Base-by-base conservation (phyloP, 2,113 vertebrate genomes). In the Mohoua ochrocephala region DNA sequence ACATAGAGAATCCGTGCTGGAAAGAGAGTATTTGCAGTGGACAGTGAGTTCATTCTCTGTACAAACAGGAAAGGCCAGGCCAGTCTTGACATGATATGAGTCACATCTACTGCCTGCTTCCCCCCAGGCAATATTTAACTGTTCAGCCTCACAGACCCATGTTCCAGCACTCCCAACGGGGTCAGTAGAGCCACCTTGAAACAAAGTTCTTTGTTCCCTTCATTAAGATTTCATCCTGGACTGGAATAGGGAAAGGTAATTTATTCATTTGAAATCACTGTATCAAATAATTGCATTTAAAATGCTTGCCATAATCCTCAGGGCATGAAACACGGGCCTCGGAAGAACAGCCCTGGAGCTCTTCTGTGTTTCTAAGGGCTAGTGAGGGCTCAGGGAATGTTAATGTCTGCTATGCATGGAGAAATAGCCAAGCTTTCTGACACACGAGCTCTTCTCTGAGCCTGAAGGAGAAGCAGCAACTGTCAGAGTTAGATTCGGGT, bases 231-330 rank as follows among this genome's bases (percentile, higher is more conserved):
- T 83, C 39, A 16, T 12, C 24, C 33, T 11, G 10, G 27, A 42
- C 45, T 54, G 4, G 2, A 70, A 69, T 6, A 63, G 15, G n/a
- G 26, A 89, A 96, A 80, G 50, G 57, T 54, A 93, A 90, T 87
- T 85, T 77, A 85, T 93, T 95, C 5, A 54, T 88, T 80, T 95
- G 47, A 94, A 93, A 74, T 37, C 3, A 0, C 28, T 37, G 21
- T 61, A 80, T 94, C 78, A 96, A 95, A 90, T 85, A 80, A 94
- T 86, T 89, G 42, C 39, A 15, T 94, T 91, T 91, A 53, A 84
- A 91, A 92, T 19, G 23, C 50, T 63, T 69, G 42, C 35, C 30
- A 8, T 86, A 80, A 86, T 86, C 83, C 67, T 77, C 30, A 35
- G 37, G 35, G 30, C 14, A 45, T 31, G 42, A 96, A 93, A 60